Conservation (phyloP, 2,113 vertebrate genomes). For the Vulpes lagopus region DNA sequence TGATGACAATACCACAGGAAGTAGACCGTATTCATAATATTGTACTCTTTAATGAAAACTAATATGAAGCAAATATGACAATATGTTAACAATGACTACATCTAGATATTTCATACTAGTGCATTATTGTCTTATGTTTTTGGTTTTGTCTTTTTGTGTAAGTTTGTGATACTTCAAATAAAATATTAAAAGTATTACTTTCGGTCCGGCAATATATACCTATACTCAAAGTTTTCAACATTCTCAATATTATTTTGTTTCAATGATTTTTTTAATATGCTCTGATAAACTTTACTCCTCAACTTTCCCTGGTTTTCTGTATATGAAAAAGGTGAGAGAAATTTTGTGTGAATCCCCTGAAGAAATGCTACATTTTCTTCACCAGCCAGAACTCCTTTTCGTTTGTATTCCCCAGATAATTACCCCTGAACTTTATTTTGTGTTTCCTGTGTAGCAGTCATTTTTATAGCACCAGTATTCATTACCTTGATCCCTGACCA, state of each 20-base stretch:
- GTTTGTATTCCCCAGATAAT: constrained; percentile 36
- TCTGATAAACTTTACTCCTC: constrained; percentile 10
- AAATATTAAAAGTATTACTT: neutral
- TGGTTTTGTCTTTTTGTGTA: neutral
- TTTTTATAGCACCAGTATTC: constrained; percentile 54
- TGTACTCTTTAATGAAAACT: neutral
- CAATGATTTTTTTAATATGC: neutral
- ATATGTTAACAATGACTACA: neutral
- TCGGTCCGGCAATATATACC: neutral
- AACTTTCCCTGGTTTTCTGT: neutral
- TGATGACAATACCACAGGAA: fast-evolving
- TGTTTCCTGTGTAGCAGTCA: neutral
- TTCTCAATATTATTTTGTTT: neutral
- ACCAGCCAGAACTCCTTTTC: constrained; percentile 29
- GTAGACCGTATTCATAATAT: neutral
- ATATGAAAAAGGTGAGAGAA: constrained; percentile 10
- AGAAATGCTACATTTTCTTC: constrained; percentile 26
- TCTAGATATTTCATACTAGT: neutral
- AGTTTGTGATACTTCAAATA: neutral
- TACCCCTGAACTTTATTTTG: neutral
- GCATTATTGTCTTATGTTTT: neutral
- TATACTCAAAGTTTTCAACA: neutral
- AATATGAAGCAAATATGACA: neutral
- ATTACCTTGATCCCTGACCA: constrained; percentile 21
- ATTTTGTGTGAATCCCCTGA: constrained; percentile 30